Base-by-base conservation (phyloP, 1,140 invertebrate genomes). In the Muscidifurax raptorellus region DNA sequence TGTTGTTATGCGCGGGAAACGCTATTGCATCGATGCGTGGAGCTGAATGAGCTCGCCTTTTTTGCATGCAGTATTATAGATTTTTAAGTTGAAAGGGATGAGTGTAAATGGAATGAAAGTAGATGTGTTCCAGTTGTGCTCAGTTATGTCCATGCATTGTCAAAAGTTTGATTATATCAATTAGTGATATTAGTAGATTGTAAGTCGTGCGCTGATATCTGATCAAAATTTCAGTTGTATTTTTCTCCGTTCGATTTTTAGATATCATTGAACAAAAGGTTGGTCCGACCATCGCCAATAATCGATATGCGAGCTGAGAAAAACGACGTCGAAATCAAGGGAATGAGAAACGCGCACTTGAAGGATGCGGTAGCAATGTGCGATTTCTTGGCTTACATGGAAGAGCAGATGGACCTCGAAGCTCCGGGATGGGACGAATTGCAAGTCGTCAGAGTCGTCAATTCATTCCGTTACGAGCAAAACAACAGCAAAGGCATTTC, bases 291-390 rank as follows among this genome's bases (percentile, higher is more conserved):
- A 2, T 97, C 96, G 0, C 97, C 97, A 0, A 95, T 98, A 15
- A 95, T 97, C 28, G 94, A 95, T 52, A 13, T 83, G 90, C 98
- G 98, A 88, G 96, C 97, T 0, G 94, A 96, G 71, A 99, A 99
- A 91, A 99, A 98, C 91, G 89, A 93, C 4, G 93, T 95, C 0
- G 99, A 99, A 94, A 95, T 96, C 66, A 93, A 95, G 66, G 97
- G 98, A 80, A 99, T 99, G 97, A 95, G 95, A 87, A 95, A 94
- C 76, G 97, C 98, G 5, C 97, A 99, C 91, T 91, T 97, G 13
- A 92, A 95, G 80, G 97, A 98, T 90, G 97, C 96, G 22, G 97
- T 97, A 0, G 98, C 98, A 1, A 95, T 99, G 91, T 98, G 98
- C 90, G 97, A 99, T 89, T 97, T 97, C 86, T 94, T 99, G 74